Evolutionary conservation across 2,888 invertebrate species (phyloP), one percentile per base, ranked within the genome.

Genomic region (Mycalesis mineus): DNA sequence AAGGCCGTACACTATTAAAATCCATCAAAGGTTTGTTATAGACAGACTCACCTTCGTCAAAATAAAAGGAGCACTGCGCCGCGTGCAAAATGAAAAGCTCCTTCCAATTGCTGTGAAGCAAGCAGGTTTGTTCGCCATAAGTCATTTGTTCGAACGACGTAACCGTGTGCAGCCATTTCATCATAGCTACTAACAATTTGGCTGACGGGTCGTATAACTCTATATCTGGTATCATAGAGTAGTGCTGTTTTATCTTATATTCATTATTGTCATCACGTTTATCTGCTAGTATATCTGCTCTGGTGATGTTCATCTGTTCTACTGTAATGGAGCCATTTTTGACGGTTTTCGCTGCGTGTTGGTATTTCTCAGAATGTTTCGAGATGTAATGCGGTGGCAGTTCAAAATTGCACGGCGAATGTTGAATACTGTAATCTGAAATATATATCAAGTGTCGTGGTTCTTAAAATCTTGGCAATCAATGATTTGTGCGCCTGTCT

Each of bases 71-170:
- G 92, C 94, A 95, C 73, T 97, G 96, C 0, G 96, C 95, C 7
- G 96, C 95, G 31, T 95, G 96, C 8, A 97, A 79, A 1, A 96
- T 91, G 76, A 96, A 96, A 4, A 97, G 81, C 75, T 96, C 96
- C 69, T 93, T 93, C 97, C 97, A 97, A 31, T 95, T 93, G 72
- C 93, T 94, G 70, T 95, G 94, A 53, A 97, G 81, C 39, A 97
- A 88, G 51, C 92, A 91, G 0, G 92, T 92, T 74, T 96, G 96
- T 69, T 96, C 96, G 48, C 92, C 65, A 1, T 68, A 65, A 50
- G 79, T 77, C 65, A 95, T 91, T 76, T 95, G 94, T 13, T 93
- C 80, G 75, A 95, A 96, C 0, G 95, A 93, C 0, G 94, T 93
- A 50, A 96, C 93, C 50, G 93, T 93, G 65, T 94, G 91, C 0